These are phyloP conservation scores for Trypoxylus dichotomus DNA, from an alignment of 1,140 invertebrate species.

Conservation along the genomic window DNA sequence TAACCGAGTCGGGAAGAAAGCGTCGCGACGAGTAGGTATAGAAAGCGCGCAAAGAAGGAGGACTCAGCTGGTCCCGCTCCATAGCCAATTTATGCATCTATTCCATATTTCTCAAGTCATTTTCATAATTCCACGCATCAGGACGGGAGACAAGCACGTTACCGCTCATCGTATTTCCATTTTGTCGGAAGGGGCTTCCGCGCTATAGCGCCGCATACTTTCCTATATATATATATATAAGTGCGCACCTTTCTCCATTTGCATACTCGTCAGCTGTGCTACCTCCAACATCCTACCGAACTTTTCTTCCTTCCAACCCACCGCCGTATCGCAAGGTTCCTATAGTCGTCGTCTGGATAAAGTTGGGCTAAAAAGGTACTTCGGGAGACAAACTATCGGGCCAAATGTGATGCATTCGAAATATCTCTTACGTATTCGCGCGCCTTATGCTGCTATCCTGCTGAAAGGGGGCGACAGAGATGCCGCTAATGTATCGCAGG, in stretches of 20 bases:
- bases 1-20: constrained; percentile 21
- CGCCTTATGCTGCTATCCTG: constrained; percentile 33
- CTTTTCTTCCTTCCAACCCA: constrained; percentile 43
- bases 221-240: constrained; percentile 34
- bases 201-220: neutral
- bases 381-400: constrained; percentile 47
- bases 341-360: constrained; percentile 35
- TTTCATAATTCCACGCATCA: constrained; percentile 55
- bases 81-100: constrained; percentile 52
- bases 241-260: constrained; percentile 46
- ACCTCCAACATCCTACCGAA: constrained; percentile 43
- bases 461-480: constrained; percentile 36
- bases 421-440: constrained; percentile 48
- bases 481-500: constrained; percentile 27
- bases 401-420: constrained; percentile 51
- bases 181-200: constrained; percentile 38
- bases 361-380: constrained; percentile 49
- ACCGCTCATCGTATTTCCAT: constrained; percentile 52
- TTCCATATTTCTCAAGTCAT: constrained; percentile 55
- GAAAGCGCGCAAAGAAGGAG: constrained; percentile 22
- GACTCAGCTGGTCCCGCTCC: constrained; percentile 31
- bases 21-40: constrained; percentile 18
- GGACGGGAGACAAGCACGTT: constrained; percentile 46
- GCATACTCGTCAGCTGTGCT: constrained; percentile 52
- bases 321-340: neutral